Evolutionary conservation across 1,140 invertebrate genomes (phyloP), one percentile per base, ranked within the genome.

Genomic region (Diorhabda carinulata): DNA sequence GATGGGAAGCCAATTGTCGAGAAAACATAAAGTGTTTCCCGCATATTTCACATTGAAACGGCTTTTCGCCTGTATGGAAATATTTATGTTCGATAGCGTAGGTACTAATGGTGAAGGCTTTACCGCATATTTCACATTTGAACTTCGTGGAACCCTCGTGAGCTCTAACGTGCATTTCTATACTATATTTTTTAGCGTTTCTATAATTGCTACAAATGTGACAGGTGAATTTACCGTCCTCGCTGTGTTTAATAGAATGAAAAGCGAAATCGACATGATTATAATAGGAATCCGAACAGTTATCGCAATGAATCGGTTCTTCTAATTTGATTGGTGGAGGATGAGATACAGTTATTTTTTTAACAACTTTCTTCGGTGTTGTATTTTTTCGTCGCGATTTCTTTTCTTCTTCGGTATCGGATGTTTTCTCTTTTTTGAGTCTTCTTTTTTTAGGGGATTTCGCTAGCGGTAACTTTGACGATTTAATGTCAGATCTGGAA

Each of bases 41-140:
- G 75, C 89, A 91, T 2, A 87, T 79, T 67, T 87, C 81, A 73
- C 89, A 91, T 6, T 84, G 79, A 73, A 84, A 90, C 0, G 87
- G 87, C 64, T 86, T 86, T 66, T 86, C 82, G 0, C 86, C 85
- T 0, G 84, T 86, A 66, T 90, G 88, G 9, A 76, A 78, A 60
- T 79, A 75, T 61, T 79, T 78, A 61, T 80, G 79, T 61, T 80
- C 77, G 8, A 72, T 58, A 0, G 81, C 83, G 76, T 83, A 82
- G 0, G 83, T 84, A 63, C 78, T 81, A 5, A 83, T 80, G 61
- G 82, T 79, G 68, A 85, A 85, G n/a, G 81, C 80, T 71, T 84
- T 84, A 6, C 80, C 75, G 67, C 84, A 85, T 25, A 80, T 78
- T n/a, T 83, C 79, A 65, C 84, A 86, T 71, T 80, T 84, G 67